Evolutionary conservation across 2,113 vertebrate genomes (phyloP), one percentile per base, ranked within the genome.

Genomic region (Sphaerodactylus townsendi): DNA sequence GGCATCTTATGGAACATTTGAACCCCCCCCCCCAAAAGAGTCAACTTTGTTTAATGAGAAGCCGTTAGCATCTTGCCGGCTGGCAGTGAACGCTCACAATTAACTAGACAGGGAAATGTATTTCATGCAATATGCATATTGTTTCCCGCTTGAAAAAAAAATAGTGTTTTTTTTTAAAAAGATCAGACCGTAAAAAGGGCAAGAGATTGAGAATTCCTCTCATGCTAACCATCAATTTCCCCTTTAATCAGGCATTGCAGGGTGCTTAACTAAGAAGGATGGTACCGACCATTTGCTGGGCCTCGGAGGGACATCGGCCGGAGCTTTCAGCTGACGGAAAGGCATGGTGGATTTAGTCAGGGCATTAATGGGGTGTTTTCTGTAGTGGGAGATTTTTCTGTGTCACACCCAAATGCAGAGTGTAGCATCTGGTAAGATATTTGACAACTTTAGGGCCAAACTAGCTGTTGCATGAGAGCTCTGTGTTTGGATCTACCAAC

Each of bases 111-210:
- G 73, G 87, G 87, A 90, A 90, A 90, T 85, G 81, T 83, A 91
- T 93, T 80, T 91, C 83, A 94, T 95, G 92, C 93, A 96, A 95
- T 92, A 95, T 93, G 90, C 84, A 95, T 91, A 76, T 48, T 91
- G 92, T 92, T 95, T 91, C 65, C 88, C 89, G 89, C 78, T 9
- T 80, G 39, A 56, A 89, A 93, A 90, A 92, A 90, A 90, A 92
- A 74, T 90, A n/a, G 90, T 71, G 37, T 71, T 71, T 39, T 28
- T 41, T 95, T 93, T 91, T 88, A 28, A 62, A 62, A 62, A 23
- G 59, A 87, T 88, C 82, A 92, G 79, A 84, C 82, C 81, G 68
- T 90, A 83, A 90, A 91, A 90, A 53, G 71, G 87, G 50, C 23
- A 33, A 76, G 33, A 56, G n/a, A 37, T 56, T 37, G 74, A 23